Evolutionary conservation across 2,113 vertebrate genomes (phyloP).

Genomic region (Mustelus asterias): DNA sequence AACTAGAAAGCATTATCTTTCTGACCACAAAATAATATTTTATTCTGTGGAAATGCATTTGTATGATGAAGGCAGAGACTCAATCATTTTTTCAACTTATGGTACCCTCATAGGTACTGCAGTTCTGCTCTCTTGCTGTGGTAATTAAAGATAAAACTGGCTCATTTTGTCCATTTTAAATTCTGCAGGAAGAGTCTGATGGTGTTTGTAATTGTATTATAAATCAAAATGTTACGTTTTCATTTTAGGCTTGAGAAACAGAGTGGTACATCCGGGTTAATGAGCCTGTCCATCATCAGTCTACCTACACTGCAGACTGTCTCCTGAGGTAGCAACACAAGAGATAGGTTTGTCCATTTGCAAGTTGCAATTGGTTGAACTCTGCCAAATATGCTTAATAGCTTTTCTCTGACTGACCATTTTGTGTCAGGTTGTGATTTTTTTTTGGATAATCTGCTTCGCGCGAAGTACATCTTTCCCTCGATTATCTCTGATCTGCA

Average conservation of each 20-base stretch:
- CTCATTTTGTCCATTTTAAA: background rate
- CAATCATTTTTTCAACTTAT: background rate
- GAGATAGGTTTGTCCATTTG: slow-evolving; percentile 7
- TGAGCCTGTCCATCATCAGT: slow-evolving; percentile 7
- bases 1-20: background rate
- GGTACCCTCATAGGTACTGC: background rate
- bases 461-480: background rate
- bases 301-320: background rate
- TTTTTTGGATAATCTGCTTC: background rate
- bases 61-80: background rate
- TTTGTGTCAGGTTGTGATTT: slow-evolving; percentile 9
- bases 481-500: slow-evolving; percentile 21
- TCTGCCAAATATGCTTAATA: slow-evolving; percentile 20
- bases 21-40: background rate
- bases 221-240: slow-evolving; percentile 30
- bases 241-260: slow-evolving; percentile 3
- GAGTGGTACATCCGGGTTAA: background rate
- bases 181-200: background rate
- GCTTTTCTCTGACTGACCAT: background rate
- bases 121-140: background rate
- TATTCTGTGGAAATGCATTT: background rate
- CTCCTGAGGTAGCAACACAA: background rate
- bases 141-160: slow-evolving; percentile 16
- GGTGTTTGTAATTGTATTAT: slow-evolving; percentile 14
- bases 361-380: slow-evolving; percentile 32